phyloP scores from a whole-genome alignment of 2,888 invertebrate species.

The Patella ulyssiponensis region DNA sequence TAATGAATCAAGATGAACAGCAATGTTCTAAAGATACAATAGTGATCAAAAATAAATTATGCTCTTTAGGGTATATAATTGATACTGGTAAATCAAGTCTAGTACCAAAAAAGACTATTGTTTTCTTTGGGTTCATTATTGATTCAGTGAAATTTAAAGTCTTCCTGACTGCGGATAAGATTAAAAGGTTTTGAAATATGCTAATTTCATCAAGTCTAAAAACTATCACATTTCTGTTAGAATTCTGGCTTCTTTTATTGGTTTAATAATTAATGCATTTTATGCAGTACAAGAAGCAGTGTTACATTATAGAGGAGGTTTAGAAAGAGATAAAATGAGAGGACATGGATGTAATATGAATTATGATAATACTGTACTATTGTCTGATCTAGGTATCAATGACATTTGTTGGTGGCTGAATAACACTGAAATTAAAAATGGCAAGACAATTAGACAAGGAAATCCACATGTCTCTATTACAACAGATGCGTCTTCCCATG shows the following conservation, averaged over 20 bases:
- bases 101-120: not conserved
- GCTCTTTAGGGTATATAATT: conserved; percentile 1
- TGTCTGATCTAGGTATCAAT: not conserved
- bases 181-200: not conserved
- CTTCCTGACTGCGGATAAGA: not conserved
- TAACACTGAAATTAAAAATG: not conserved
- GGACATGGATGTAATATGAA: not conserved
- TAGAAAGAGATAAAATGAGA: not conserved
- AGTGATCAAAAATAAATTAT: conserved; percentile 16
- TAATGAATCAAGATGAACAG: not conserved
- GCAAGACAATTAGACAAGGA: not conserved
- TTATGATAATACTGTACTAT: not conserved
- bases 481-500: not conserved
- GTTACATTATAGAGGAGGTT: not conserved
- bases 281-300: conserved; percentile 17
- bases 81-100: not conserved
- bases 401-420: not conserved
- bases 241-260: conserved; percentile 19
- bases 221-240: not conserved
- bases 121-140: not conserved
- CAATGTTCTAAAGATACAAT: not conserved
- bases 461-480: not conserved
- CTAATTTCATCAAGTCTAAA: not conserved
- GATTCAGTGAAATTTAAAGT: not conserved
- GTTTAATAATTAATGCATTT: conserved; percentile 16